phyloP scores from a whole-genome alignment of 2,797 vertebrate genomes.

The Momotus momota region DNA sequence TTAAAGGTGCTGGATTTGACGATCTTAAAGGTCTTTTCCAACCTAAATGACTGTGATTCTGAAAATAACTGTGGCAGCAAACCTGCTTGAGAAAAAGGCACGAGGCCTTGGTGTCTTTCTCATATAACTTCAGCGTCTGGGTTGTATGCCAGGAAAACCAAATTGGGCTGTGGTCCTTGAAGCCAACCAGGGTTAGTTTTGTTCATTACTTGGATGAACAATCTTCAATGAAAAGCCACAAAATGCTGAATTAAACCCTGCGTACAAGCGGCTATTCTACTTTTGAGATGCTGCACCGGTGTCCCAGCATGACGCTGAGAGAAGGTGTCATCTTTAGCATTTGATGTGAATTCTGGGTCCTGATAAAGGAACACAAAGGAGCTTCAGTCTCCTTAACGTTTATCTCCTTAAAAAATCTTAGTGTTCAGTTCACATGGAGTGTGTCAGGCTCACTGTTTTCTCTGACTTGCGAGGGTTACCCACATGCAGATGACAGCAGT shows the following conservation, averaged over 20 bases:
- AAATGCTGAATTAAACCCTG: not conserved
- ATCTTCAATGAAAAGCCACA: not conserved
- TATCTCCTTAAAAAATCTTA: not conserved
- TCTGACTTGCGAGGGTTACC: not conserved
- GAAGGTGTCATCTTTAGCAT: not conserved
- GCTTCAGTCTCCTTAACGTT: not conserved
- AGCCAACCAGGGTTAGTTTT: not conserved
- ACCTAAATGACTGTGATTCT: not conserved
- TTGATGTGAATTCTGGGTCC: not conserved
- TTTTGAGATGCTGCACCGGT: not conserved
- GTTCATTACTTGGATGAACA: not conserved
- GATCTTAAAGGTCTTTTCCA: not conserved
- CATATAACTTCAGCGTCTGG: not conserved
- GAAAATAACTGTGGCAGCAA: not conserved
- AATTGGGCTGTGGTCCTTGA: not conserved
- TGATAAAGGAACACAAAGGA: not conserved
- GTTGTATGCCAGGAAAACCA: not conserved
- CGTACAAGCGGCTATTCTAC: not conserved
- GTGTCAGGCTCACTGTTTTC: not conserved
- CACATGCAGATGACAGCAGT: not conserved
- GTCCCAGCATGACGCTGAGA: not conserved
- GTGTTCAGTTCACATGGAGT: no score
- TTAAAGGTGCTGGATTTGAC: not conserved
- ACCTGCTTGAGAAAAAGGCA: not conserved
- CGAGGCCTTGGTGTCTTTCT: not conserved